A percentile compares a stretch with the other conserved stretches of the same genome.
These are phyloP conservation scores for Phymatocera aterrima DNA, from an alignment of 2,888 invertebrate species.

Conservation along the genomic window DNA sequence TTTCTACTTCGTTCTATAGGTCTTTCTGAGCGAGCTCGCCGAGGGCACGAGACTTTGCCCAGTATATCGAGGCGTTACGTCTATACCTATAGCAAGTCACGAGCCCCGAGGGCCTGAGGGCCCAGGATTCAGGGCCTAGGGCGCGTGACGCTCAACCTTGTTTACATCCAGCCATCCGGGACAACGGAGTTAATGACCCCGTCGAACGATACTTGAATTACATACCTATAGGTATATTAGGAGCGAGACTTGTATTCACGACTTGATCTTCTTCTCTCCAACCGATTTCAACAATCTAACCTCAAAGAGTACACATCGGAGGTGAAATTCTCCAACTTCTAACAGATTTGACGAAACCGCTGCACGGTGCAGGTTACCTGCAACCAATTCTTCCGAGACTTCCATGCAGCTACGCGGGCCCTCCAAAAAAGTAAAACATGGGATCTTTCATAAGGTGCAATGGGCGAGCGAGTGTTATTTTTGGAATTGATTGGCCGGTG, in stretches of 20 bases:
- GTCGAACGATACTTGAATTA: conserved; percentile 28
- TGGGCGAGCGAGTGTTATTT: conserved; percentile 28
- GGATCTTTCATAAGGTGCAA: no score
- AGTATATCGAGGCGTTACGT: neutral
- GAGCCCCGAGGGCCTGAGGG: conserved; percentile 26
- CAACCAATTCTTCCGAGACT: no score
- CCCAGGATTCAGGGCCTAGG: conserved; percentile 55
- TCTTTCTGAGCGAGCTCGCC: neutral
- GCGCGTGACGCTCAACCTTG: conserved; percentile 66
- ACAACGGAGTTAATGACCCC: conserved; percentile 53
- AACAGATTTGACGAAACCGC: no score
- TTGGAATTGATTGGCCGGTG: neutral
- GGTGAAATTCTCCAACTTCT: neutral
- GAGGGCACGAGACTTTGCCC: neutral
- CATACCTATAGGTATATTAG: neutral
- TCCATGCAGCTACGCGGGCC: no score
- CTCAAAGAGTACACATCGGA: neutral
- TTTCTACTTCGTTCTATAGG: neutral
- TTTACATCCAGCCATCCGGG: conserved; percentile 62
- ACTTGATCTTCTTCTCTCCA: neutral
- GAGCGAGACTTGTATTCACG: no score
- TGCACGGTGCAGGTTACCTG: no score
- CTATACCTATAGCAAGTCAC: conserved; percentile 9
- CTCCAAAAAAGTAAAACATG: no score
- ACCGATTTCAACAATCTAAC: neutral